Percentiles rank a stretch among this genome's conserved stretches.
phyloP scores from a whole-genome alignment of 2,797 vertebrate genomes.

The Hapalemur alaotrensis region DNA sequence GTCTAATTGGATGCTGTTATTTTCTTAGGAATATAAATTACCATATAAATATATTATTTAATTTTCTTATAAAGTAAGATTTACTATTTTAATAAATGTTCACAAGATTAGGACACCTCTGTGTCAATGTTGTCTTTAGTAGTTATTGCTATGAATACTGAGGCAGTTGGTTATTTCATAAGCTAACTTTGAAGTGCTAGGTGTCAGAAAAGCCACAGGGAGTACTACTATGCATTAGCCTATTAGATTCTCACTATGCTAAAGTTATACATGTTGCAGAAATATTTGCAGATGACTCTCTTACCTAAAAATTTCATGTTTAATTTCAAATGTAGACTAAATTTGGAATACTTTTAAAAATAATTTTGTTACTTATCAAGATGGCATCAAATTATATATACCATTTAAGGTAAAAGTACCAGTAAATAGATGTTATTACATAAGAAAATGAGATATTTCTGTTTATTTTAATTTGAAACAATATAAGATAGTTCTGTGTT shows the following conservation, averaged over 20 bases:
- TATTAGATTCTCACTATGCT: background rate
- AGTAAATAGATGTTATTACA: background rate
- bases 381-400: background rate
- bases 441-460: background rate
- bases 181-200: background rate
- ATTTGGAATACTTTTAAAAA: background rate
- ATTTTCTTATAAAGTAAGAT: background rate
- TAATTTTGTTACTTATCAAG: background rate
- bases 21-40: background rate
- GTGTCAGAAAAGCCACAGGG: background rate
- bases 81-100: background rate
- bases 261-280: background rate
- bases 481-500: background rate
- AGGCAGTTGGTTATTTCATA: background rate
- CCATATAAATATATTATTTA: background rate
- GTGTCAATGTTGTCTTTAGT: background rate
- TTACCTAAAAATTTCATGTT: background rate
- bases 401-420: background rate
- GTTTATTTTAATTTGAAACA: background rate
- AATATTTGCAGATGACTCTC: background rate
- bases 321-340: background rate
- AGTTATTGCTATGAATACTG: background rate
- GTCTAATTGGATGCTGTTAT: background rate
- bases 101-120: no score
- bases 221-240: background rate